Evolutionary conservation across 2,113 vertebrate species (phyloP).

Genomic region (Notechis scutatus): DNA sequence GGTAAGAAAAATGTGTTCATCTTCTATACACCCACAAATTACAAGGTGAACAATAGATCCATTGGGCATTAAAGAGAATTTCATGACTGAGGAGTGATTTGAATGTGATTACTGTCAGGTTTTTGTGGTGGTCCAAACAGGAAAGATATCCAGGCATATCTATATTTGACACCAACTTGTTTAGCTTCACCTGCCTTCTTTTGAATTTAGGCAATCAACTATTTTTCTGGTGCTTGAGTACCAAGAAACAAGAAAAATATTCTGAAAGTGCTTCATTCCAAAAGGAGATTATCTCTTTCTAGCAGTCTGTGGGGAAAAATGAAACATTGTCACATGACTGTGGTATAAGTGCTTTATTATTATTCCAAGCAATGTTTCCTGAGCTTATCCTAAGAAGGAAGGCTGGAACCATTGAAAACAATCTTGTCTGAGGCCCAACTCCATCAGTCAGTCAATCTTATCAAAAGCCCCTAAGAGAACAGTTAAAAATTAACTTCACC

Average conservation of each 20-base stretch:
- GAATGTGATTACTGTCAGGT: background rate
- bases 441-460: background rate
- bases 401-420: background rate
- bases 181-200: background rate
- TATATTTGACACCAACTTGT: background rate
- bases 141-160: background rate
- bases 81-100: background rate
- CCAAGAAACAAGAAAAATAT: background rate
- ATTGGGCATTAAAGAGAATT: background rate
- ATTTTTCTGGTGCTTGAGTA: background rate
- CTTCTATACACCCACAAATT: background rate
- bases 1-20: background rate
- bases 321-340: background rate
- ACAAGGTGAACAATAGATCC: background rate
- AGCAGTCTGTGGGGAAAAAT: background rate
- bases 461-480: background rate
- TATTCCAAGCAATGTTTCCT: background rate
- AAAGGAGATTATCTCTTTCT: background rate
- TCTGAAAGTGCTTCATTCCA: background rate
- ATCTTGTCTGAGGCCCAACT: background rate
- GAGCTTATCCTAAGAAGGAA: background rate
- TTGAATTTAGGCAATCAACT: background rate
- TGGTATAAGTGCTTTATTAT: background rate
- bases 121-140: background rate
- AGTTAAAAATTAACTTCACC: background rate